These are phyloP conservation scores for Tragelaphus scriptus DNA, from an alignment of 2,113 vertebrate species.

Conservation along the genomic window DNA sequence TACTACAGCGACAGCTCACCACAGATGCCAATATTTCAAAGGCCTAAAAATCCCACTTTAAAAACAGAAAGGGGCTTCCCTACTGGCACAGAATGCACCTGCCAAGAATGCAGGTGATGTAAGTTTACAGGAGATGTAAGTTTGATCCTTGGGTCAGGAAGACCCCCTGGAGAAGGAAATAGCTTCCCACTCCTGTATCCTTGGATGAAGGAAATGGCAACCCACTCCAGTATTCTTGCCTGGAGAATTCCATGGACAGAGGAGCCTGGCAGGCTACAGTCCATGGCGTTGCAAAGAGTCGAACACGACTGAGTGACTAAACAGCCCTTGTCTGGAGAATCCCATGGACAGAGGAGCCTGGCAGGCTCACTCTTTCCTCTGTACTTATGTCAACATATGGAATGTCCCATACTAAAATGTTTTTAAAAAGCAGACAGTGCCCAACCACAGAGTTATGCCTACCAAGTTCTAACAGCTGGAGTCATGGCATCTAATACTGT, in stretches of 20 bases:
- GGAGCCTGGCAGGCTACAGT: neutral
- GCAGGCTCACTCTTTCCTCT: neutral
- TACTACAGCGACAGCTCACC: fast-evolving
- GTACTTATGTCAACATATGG: neutral
- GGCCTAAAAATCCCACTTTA: neutral
- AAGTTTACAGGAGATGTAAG: neutral
- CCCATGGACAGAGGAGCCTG: neutral
- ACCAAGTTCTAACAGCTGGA: fast-evolving
- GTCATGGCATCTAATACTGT: fast-evolving
- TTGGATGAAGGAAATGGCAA: neutral
- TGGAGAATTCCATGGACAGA: neutral
- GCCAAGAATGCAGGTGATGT: neutral
- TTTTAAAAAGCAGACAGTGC: neutral
- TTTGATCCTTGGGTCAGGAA: neutral
- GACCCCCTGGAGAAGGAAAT: neutral
- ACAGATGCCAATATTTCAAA: neutral
- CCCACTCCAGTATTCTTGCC: neutral
- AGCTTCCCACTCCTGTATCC: neutral
- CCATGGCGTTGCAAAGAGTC: neutral
- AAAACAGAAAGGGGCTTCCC: neutral
- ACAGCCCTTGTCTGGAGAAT: neutral
- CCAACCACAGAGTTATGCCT: fast-evolving
- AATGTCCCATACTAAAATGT: neutral
- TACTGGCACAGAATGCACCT: neutral
- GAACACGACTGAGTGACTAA: neutral